Percentiles rank a stretch among this genome's conserved stretches.
phyloP scores from a whole-genome alignment of 2,888 invertebrate genomes.

The Flexamia atlantica region DNA sequence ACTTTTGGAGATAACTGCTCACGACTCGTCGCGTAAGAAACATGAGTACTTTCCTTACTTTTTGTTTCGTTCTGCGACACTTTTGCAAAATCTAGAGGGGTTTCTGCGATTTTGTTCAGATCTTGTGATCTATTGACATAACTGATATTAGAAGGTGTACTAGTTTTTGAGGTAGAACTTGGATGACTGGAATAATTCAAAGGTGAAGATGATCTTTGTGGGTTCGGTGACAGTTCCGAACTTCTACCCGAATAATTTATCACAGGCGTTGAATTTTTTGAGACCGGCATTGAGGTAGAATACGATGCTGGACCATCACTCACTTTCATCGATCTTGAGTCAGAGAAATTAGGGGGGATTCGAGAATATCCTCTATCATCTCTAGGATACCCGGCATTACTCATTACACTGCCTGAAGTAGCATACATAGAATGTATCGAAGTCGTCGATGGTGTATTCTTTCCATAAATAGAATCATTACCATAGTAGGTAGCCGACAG shows the following conservation, averaged over 20 bases:
- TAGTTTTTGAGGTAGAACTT: conserved; percentile 40
- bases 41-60: conserved; percentile 56
- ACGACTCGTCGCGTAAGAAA: conserved; percentile 66
- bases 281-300: conserved; percentile 27
- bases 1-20: conserved; percentile 68
- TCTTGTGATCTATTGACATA: conserved; percentile 61
- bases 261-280: conserved; percentile 60
- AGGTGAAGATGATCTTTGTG: conserved; percentile 62
- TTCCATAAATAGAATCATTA: conserved; percentile 65
- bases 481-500: conserved; percentile 66
- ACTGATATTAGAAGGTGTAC: conserved; percentile 34
- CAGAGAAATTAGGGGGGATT: conserved; percentile 46
- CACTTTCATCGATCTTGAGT: conserved; percentile 59
- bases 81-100: conserved; percentile 63
- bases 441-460: conserved; percentile 62
- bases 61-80: conserved; percentile 39
- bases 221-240: conserved; percentile 51
- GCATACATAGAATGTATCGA: conserved; percentile 64
- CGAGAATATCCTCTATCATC: conserved; percentile 48
- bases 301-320: conserved; percentile 54
- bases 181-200: conserved; percentile 67
- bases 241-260: conserved; percentile 63
- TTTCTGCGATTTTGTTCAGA: conserved; percentile 24
- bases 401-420: conserved; percentile 60
- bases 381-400: conserved; percentile 63